Base-by-base conservation (phyloP, 2,888 invertebrate genomes). In the Protodeltote pygarga region DNA sequence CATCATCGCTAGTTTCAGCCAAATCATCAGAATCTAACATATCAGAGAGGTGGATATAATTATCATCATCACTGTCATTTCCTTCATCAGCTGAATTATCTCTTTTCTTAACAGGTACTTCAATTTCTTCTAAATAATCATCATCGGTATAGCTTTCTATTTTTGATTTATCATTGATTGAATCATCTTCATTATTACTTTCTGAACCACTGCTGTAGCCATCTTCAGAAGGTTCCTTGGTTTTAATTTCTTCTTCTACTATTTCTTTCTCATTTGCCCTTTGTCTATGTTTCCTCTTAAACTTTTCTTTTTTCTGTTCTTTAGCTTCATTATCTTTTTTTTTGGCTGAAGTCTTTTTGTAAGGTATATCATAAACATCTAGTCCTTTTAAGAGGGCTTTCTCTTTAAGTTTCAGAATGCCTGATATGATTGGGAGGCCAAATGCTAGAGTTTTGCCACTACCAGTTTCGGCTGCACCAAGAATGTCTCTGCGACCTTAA, bases 401-500 rank as follows among this genome's bases (percentile, higher is more conserved):
- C 72, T 89, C 88, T 74, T 95, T 95, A 0, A 95, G 76, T 71
- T 95, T 94, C 66, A 98, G 87, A 57, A 99, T 98, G 9, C 97
- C 97, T 39, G 95, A 92, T 45, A 99, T 87, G 25, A 99, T 95
- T 5, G 99, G 99, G 47, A 99, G 96, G 0, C 97, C 98, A 91
- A 99, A 99, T 0, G 99, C 99, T 37, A 99, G 89, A 0, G 99
- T 99, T 93, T 99, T 99, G 0, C 99, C 99, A 85, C 98, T 99
- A 0, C 99, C 99, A 0, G 99, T 99, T 92, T 99, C 98, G 2
- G 99, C 99, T 41, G 99, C 99, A n/a, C 99, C 99, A 1, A 99
- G 87, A 64, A 99, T 97, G 84, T 99, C 99, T 85, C 96, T 94
- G 32, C 95, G 93, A 24, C 95, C 94, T 94, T n/a, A n/a, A n/a